phyloP scores from a whole-genome alignment of 2,888 invertebrate genomes.

The Eudasyphora cyanicolor region DNA sequence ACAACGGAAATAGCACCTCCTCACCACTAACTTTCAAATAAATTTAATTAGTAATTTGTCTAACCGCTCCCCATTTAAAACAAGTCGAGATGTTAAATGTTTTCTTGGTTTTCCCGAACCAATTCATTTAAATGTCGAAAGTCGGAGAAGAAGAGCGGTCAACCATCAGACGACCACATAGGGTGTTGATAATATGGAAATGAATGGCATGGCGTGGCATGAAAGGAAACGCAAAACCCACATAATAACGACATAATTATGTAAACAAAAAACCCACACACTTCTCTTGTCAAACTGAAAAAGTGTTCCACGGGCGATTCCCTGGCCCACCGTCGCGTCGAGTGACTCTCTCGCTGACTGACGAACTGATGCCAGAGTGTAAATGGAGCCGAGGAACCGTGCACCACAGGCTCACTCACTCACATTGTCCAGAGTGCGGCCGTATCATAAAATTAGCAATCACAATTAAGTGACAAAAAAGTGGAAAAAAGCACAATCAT shows the following conservation, averaged over 20 bases:
- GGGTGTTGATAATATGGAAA: conserved; percentile 48
- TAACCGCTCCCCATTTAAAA: conserved; percentile 42
- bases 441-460: conserved; percentile 56
- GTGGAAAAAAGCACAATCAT: conserved; percentile 50
- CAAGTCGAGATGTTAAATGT: background rate
- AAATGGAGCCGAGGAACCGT: conserved; percentile 27
- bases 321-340: background rate
- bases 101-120: background rate
- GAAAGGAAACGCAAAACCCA: conserved; percentile 53
- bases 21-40: conserved; percentile 1
- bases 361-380: conserved; percentile 10
- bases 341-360: background rate
- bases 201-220: conserved; percentile 19
- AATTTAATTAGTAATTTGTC: conserved; percentile 44
- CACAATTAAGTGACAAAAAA: conserved; percentile 64
- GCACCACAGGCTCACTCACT: conserved; percentile 47
- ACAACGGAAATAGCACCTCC: background rate
- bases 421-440: background rate
- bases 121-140: conserved; percentile 6
- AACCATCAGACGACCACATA: conserved; percentile 53
- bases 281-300: conserved; percentile 20
- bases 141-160: background rate
- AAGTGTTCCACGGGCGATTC: conserved; percentile 20
- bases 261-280: conserved; percentile 64
- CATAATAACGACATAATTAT: conserved; percentile 65